phyloP scores from a whole-genome alignment of 2,797 vertebrate species.

The Salarias fasciatus region DNA sequence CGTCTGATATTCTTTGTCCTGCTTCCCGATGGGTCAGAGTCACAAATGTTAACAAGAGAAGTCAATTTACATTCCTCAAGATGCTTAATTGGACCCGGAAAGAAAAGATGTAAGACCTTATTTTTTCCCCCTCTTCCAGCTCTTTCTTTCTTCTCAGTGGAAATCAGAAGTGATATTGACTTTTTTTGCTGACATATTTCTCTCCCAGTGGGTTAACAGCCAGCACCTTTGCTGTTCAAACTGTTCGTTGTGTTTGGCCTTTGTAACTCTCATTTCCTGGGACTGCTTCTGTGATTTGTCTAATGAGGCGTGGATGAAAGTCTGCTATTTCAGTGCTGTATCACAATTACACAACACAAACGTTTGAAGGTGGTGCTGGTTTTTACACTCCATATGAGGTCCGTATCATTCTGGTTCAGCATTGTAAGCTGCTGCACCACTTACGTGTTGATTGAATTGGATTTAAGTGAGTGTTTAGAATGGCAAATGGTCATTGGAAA shows the following conservation, averaged over 20 bases:
- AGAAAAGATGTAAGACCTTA: slow-evolving; percentile 1
- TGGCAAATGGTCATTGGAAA: too few species aligned
- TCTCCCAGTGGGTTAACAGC: not conserved
- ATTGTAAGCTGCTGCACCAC: too few species aligned
- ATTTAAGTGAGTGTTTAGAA: too few species aligned
- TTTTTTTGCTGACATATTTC: slow-evolving; percentile 9
- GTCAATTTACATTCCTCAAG: slow-evolving; percentile 57
- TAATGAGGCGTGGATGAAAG: not conserved
- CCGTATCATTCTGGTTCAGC: too few species aligned
- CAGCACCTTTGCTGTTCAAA: slow-evolving; percentile 7
- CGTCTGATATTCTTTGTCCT: slow-evolving; percentile 37
- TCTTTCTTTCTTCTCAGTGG: slow-evolving; percentile 15
- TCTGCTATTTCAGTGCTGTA: too few species aligned
- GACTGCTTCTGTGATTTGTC: slow-evolving; percentile 1
- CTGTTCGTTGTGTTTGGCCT: slow-evolving; percentile 12
- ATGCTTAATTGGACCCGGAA: slow-evolving; percentile 43
- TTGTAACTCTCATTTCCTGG: too few species aligned
- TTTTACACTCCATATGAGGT: too few species aligned
- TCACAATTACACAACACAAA: too few species aligned
- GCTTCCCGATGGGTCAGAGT: slow-evolving; percentile 41
- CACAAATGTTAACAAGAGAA: slow-evolving; percentile 64
- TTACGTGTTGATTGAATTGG: too few species aligned
- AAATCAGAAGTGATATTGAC: slow-evolving; percentile 33
- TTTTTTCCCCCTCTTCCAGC: not conserved
- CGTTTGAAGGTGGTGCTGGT: too few species aligned